These are phyloP conservation scores for Adoxophyes honmai DNA, from an alignment of 1,140 invertebrate genomes.

Conservation along the genomic window DNA sequence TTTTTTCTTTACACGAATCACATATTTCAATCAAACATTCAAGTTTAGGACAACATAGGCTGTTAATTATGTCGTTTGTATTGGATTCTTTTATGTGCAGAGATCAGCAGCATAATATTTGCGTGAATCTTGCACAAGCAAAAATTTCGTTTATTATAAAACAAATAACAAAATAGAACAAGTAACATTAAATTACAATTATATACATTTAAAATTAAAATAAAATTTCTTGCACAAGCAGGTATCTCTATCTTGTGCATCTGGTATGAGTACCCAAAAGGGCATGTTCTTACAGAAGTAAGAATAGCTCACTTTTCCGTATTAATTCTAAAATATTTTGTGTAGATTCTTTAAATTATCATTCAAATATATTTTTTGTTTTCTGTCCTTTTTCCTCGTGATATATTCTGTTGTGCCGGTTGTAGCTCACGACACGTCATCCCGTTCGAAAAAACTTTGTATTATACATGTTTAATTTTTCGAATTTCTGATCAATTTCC, in stretches of 20 bases:
- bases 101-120: constrained; percentile 1
- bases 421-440: constrained; percentile 17
- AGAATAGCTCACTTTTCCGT: constrained; percentile 14
- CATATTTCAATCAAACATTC: constrained; percentile 13
- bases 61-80: constrained; percentile 7
- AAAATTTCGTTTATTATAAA: too few species aligned
- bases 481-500: too few species aligned
- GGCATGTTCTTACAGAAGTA: constrained; percentile 23
- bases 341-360: constrained; percentile 24
- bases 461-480: constrained; percentile 17
- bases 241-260: constrained; percentile 16
- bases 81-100: neutral
- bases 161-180: too few species aligned
- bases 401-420: constrained; percentile 23
- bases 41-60: constrained; percentile 17
- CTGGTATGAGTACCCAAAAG: constrained; percentile 20
- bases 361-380: constrained; percentile 21
- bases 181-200: too few species aligned
- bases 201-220: too few species aligned
- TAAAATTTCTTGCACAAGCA: too few species aligned
- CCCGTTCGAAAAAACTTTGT: constrained; percentile 23
- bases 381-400: constrained; percentile 9
- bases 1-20: constrained; percentile 16
- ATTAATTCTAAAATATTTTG: constrained; percentile 14
- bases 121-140: constrained; percentile 15